Conservation (phyloP, 2,113 vertebrate genomes). For the Elaphurus davidianus region DNA sequence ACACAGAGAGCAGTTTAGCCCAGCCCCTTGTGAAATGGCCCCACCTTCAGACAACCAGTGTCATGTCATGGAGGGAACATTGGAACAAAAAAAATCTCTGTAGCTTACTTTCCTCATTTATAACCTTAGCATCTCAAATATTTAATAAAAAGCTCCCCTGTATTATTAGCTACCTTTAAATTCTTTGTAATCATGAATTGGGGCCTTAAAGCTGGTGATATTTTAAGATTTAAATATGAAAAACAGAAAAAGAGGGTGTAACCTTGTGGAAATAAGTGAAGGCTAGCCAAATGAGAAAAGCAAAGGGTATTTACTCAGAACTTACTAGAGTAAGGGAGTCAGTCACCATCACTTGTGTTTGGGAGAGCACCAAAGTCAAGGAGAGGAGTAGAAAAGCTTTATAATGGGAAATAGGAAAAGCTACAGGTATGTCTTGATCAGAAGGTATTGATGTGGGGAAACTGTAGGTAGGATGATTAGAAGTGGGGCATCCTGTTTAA, state of each 20-base stretch:
- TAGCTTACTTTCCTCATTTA: neutral
- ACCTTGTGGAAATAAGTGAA: neutral
- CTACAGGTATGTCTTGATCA: neutral
- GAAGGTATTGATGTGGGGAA: neutral
- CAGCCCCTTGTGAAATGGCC: neutral
- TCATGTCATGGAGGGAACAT: neutral
- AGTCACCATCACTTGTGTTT: neutral
- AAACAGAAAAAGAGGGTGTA: neutral
- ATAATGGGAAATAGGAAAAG: too few species aligned
- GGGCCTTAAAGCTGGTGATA: neutral
- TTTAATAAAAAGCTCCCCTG: neutral
- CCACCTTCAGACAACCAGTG: neutral
- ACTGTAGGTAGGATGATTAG: too few species aligned
- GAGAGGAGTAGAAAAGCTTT: neutral
- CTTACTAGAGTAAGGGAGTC: neutral
- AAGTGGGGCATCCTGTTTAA: neutral
- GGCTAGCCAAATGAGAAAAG: neutral
- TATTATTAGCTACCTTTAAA: neutral
- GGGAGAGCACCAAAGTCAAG: neutral
- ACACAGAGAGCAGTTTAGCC: neutral
- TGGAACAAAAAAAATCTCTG: neutral
- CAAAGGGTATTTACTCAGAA: neutral
- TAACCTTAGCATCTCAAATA: neutral
- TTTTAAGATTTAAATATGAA: neutral
- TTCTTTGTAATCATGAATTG: neutral